Percentiles rank a stretch among this genome's conserved stretches.
phyloP scores from a whole-genome alignment of 2,888 invertebrate genomes.

The Cyclophora punctaria region DNA sequence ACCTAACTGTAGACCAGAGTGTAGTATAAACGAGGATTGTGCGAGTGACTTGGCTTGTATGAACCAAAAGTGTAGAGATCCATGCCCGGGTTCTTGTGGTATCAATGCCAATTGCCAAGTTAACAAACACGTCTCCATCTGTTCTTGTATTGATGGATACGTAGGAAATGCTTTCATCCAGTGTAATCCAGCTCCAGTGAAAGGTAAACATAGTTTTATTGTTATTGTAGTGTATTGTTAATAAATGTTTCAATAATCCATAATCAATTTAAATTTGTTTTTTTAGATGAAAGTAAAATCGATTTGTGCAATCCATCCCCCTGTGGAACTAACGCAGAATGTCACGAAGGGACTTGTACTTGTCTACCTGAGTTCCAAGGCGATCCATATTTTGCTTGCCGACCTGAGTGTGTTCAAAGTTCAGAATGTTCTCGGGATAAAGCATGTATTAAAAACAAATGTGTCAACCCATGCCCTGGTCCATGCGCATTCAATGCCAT shows the following conservation, averaged over 20 bases:
- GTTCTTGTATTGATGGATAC: conserved; percentile 74
- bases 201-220: conserved; percentile 33
- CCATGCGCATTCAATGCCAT: conserved; percentile 84
- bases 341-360: conserved; percentile 79
- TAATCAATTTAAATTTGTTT: too few species aligned
- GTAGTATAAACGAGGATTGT: conserved; percentile 81
- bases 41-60: conserved; percentile 79
- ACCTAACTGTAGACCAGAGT: conserved; percentile 80
- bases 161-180: conserved; percentile 79
- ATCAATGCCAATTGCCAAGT: conserved; percentile 75
- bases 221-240: neutral
- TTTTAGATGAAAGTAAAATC: conserved; percentile 41
- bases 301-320: conserved; percentile 80
- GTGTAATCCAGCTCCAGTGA: conserved; percentile 51
- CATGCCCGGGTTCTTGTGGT: conserved; percentile 82
- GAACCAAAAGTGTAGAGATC: conserved; percentile 79
- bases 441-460: conserved; percentile 84
- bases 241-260: neutral
- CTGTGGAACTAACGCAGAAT: conserved; percentile 83
- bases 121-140: conserved; percentile 77
- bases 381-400: conserved; percentile 83
- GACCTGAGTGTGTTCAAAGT: conserved; percentile 86
- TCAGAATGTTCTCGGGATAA: conserved; percentile 81
- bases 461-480: conserved; percentile 85
- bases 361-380: conserved; percentile 84